Evolutionary conservation across 2,797 vertebrate genomes (phyloP).

Genomic region (Taenioides sp.): DNA sequence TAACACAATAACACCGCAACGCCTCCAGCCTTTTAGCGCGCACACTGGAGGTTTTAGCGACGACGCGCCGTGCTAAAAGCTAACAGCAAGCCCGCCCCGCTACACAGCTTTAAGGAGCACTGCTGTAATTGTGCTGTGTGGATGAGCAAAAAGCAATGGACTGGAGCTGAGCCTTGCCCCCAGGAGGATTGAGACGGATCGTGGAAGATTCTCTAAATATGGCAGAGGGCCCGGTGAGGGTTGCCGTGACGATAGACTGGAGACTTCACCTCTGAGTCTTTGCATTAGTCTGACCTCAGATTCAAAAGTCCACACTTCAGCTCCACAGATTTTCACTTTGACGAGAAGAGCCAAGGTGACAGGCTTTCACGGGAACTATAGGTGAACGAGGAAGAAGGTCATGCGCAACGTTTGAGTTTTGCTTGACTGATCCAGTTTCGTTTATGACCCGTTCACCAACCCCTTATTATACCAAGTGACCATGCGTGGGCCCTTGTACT

Average conservation of each 20-base stretch:
- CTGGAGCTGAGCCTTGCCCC: constrained; percentile 26
- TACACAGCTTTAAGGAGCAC: constrained; percentile 68
- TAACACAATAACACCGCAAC: constrained; percentile 53
- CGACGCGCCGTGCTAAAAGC: constrained; percentile 90
- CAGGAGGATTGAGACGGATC: constrained; percentile 20
- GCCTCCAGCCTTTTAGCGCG: constrained; percentile 86
- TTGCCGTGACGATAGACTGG: constrained; percentile 59
- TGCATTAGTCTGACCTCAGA: constrained; percentile 72
- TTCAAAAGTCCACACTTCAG: constrained; percentile 73
- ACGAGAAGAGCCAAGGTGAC: constrained; percentile 43
- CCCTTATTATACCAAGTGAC: no score
- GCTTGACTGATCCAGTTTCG: background rate
- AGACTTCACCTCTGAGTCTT: constrained; percentile 66
- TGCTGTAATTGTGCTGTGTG: constrained; percentile 74
- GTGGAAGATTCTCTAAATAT: constrained; percentile 73
- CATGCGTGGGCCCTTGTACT: no score
- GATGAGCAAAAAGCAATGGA: constrained; percentile 54
- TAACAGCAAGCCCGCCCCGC: constrained; percentile 48
- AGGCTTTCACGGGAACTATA: constrained; percentile 8
- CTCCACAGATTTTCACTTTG: constrained; percentile 78
- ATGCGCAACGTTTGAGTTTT: background rate
- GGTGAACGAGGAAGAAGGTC: background rate
- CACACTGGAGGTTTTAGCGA: constrained; percentile 83
- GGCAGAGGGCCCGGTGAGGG: constrained; percentile 33
- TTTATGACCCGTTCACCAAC: background rate